These are phyloP conservation scores for Eulemur macaco DNA, from an alignment of 2,113 vertebrate genomes.

Conservation along the genomic window DNA sequence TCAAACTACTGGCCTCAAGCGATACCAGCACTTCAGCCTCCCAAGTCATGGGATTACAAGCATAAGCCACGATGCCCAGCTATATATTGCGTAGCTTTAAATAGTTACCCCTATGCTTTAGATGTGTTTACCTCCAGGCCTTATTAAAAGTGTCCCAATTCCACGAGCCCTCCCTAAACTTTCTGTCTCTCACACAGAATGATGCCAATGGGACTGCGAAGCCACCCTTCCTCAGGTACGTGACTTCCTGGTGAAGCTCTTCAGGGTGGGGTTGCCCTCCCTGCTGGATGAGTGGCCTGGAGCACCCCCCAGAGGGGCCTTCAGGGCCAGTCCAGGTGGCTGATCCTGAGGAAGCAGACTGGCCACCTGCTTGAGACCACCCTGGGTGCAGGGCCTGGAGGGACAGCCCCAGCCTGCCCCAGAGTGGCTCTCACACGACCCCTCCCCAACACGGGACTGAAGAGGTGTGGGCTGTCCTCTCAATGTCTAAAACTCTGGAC, in stretches of 20 bases:
- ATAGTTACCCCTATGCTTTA: background rate
- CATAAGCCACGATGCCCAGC: too few relatives aligned
- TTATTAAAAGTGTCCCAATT: background rate
- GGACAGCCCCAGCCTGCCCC: too few relatives aligned
- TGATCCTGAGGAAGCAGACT: background rate
- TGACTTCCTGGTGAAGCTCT: background rate
- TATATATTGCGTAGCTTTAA: too few relatives aligned
- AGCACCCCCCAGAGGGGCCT: background rate
- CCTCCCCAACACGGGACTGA: background rate
- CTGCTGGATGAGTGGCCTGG: rapidly evolving
- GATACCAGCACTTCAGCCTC: too few relatives aligned
- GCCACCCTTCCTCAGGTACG: constrained; percentile 93
- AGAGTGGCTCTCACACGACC: rapidly evolving
- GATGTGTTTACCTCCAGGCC: background rate
- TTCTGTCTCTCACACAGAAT: constrained; percentile 84
- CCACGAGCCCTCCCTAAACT: background rate
- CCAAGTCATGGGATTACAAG: too few relatives aligned
- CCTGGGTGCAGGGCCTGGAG: background rate
- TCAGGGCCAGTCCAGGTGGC: background rate
- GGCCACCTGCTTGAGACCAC: background rate
- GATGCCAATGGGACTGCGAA: constrained; percentile 90
- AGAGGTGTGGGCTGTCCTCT: background rate
- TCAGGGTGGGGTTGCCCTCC: background rate
- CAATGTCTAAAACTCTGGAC: background rate
- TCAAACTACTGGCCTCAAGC: too few relatives aligned